Base-by-base conservation (phyloP, 37 sponge, comb jelly and placozoan genomes). In the Petrosia ficiformis region DNA sequence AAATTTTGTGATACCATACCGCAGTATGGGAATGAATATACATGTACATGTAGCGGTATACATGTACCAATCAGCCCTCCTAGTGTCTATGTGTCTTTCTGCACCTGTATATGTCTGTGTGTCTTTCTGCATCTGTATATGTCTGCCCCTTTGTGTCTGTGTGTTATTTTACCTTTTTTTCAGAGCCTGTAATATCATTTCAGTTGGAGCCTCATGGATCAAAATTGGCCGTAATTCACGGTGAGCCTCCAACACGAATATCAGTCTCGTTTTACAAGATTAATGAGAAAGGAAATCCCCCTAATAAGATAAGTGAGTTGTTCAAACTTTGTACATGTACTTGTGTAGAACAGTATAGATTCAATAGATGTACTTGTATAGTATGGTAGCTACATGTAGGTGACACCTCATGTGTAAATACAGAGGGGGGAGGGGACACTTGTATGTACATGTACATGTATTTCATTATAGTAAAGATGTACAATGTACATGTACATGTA, bases 151-250 rank as follows among this genome's bases (percentile, higher is more conserved):
- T 16, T 64, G 8, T 64, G 65, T 8, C 8, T 10, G 22, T 29
- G 14, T 64, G 22, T 16, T 22, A 52, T 73, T 41, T 59, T 30
- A 38, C 10, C 24, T 37, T 14, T 25, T 5, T 32, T 56, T 22
- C 80, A 80, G 93, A 91, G 37, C 76, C 82, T 25, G 80, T 95
- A 1, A 59, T 84, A 6, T 65, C 81, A 21, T 96, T 88, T 80
- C 79, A 84, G 1, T 35, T 95, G 84, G 99, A 99, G 59, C 97
- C 96, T 10, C 32, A 81, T 71, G 97, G 99, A 4, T 77, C 88
- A 65, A 93, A 87, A 65, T 85, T 99, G 37, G 94, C 86, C 42
- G 77, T 93, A 11, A 81, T 99, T 41, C 90, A 93, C 58, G 94
- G 92, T 38, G 90, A 91, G 41, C 90, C 83, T 34, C 83, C 92